Conservation (phyloP, 2,888 invertebrate genomes). For the Rhyacophila evoluta region DNA sequence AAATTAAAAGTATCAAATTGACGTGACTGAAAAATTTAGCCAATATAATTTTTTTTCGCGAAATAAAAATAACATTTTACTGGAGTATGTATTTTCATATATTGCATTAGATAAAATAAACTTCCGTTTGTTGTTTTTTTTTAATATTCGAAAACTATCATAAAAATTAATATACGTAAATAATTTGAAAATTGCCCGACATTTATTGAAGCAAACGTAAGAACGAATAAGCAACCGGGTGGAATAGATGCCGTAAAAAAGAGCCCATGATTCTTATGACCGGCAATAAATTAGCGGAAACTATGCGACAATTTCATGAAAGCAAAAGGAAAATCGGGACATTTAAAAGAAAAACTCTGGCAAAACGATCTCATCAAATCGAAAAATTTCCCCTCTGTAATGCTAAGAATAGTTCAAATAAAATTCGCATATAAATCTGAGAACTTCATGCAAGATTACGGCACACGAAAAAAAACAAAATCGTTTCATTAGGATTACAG, state of each 20-base stretch:
- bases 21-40: too few species aligned
- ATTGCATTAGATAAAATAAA: too few species aligned
- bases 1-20: too few species aligned
- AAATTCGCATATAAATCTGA: background rate
- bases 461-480: slow-evolving; percentile 25
- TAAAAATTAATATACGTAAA: too few species aligned
- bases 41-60: too few species aligned
- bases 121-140: too few species aligned
- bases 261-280: background rate
- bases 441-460: slow-evolving; percentile 23
- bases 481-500: slow-evolving; percentile 47
- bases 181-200: too few species aligned
- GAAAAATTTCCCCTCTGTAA: background rate
- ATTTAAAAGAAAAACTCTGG: background rate
- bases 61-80: too few species aligned
- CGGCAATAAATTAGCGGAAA: background rate
- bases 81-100: too few species aligned
- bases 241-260: background rate
- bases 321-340: background rate
- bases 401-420: background rate
- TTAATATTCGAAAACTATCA: too few species aligned
- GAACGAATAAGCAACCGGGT: background rate
- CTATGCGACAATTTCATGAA: background rate
- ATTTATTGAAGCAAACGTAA: too few species aligned
- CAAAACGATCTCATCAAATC: background rate